phyloP scores from a whole-genome alignment of 2,888 invertebrate species.

The Spisula solida region DNA sequence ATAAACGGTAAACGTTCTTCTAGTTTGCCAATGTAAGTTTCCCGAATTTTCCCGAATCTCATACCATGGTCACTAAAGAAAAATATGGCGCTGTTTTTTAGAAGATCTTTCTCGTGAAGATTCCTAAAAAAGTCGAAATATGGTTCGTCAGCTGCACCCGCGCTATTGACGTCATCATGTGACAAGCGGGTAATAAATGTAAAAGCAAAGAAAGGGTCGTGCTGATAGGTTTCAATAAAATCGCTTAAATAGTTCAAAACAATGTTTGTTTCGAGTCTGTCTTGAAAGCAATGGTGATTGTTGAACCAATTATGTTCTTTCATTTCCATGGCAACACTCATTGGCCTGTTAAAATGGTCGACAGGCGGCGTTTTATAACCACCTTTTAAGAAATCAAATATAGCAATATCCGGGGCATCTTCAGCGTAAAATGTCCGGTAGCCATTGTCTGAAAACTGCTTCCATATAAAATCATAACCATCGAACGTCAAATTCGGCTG shows the following conservation, averaged over 20 bases:
- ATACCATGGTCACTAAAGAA: slow-evolving; percentile 96
- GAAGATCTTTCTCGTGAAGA: slow-evolving; percentile 81
- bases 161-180: slow-evolving; percentile 94
- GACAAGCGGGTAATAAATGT: slow-evolving; percentile 95
- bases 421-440: slow-evolving; percentile 94
- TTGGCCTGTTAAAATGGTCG: slow-evolving; percentile 94
- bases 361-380: slow-evolving; percentile 94
- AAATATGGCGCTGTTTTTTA: slow-evolving; percentile 79
- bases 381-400: slow-evolving; percentile 93
- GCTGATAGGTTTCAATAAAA: slow-evolving; percentile 90
- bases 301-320: slow-evolving; percentile 81
- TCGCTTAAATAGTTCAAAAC: slow-evolving; percentile 89
- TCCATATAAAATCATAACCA: slow-evolving; percentile 93
- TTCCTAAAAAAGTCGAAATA: slow-evolving; percentile 90
- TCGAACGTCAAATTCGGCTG: slow-evolving; percentile 73
- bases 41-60: slow-evolving; percentile 94
- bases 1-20: slow-evolving; percentile 96
- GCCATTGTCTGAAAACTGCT: slow-evolving; percentile 92
- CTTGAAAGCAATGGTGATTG: slow-evolving; percentile 90
- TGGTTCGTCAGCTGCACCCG: slow-evolving; percentile 91
- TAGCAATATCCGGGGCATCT: slow-evolving; percentile 93
- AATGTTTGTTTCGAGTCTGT: slow-evolving; percentile 91
- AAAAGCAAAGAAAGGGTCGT: slow-evolving; percentile 92
- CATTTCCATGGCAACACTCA: slow-evolving; percentile 90
- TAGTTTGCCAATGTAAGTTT: slow-evolving; percentile 92